Conservation (phyloP, 1,140 invertebrate species). For the Trichogramma pretiosum region DNA sequence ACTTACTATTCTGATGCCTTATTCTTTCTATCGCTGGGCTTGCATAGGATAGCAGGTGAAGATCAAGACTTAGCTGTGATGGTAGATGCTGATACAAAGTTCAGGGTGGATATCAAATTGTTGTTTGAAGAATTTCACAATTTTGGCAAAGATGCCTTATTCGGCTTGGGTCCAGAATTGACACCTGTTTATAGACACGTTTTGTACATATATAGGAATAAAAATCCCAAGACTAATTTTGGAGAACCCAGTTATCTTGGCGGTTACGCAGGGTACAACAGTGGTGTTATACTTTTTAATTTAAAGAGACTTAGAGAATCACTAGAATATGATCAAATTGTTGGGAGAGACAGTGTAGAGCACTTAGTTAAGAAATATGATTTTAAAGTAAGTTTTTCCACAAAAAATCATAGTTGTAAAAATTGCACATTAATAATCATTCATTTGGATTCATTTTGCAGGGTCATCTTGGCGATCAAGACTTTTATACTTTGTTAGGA, state of each 20-base stretch:
- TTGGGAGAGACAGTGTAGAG: slow-evolving; percentile 50
- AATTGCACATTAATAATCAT: background rate
- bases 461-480: slow-evolving; percentile 81
- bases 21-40: slow-evolving; percentile 71
- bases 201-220: slow-evolving; percentile 58
- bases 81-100: slow-evolving; percentile 73
- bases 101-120: slow-evolving; percentile 59
- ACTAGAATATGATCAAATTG: slow-evolving; percentile 48
- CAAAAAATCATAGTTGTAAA: background rate
- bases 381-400: slow-evolving; percentile 45
- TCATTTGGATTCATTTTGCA: slow-evolving; percentile 35
- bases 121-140: slow-evolving; percentile 61
- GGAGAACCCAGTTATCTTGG: slow-evolving; percentile 48
- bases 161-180: slow-evolving; percentile 68
- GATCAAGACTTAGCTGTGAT: slow-evolving; percentile 58
- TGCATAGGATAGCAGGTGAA: slow-evolving; percentile 60
- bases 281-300: slow-evolving; percentile 68
- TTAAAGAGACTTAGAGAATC: slow-evolving; percentile 62
- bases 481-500: slow-evolving; percentile 72
- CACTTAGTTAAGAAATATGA: slow-evolving; percentile 60
- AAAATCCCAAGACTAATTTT: slow-evolving; percentile 52
- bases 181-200: slow-evolving; percentile 76
- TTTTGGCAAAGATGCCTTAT: slow-evolving; percentile 52
- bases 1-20: slow-evolving; percentile 75
- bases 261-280: slow-evolving; percentile 73